phyloP scores from a whole-genome alignment of 2,797 vertebrate species.

The Pteropus rufus region DNA sequence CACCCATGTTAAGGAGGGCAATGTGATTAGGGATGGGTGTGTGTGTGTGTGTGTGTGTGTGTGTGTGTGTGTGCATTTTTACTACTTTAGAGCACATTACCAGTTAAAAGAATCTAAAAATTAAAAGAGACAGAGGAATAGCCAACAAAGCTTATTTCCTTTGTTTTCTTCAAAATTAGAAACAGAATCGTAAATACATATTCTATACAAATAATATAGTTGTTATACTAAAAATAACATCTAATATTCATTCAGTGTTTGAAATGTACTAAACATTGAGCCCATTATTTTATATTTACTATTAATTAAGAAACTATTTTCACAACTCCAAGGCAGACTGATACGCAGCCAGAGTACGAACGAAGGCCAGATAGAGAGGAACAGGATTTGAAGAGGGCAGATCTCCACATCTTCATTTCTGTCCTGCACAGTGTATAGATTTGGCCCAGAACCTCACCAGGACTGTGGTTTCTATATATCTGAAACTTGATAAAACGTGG shows the following conservation, averaged over 20 bases:
- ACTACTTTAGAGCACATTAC: not conserved
- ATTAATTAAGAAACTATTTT: not conserved
- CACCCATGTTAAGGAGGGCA: not conserved
- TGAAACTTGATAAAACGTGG: not conserved
- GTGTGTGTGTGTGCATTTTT: no score
- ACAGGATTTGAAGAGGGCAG: not conserved
- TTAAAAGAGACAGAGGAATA: not conserved
- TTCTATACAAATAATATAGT: not conserved
- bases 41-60: no score
- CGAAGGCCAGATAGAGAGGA: not conserved
- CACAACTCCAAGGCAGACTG: not conserved
- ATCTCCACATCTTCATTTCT: not conserved
- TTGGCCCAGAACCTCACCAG: not conserved
- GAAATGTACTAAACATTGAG: not conserved
- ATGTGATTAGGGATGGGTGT: not conserved
- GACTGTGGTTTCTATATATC: not conserved
- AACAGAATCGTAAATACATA: not conserved
- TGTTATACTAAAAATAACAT: not conserved
- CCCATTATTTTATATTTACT: not conserved
- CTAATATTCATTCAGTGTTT: not conserved
- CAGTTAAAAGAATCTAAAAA: not conserved
- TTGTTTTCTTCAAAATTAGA: not conserved
- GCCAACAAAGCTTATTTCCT: not conserved
- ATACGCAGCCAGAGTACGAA: not conserved
- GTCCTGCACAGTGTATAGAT: rapidly evolving